Evolutionary conservation across 2,797 vertebrate genomes (phyloP), one percentile per base, ranked within the genome.

Genomic region (Echiichthys vipera): DNA sequence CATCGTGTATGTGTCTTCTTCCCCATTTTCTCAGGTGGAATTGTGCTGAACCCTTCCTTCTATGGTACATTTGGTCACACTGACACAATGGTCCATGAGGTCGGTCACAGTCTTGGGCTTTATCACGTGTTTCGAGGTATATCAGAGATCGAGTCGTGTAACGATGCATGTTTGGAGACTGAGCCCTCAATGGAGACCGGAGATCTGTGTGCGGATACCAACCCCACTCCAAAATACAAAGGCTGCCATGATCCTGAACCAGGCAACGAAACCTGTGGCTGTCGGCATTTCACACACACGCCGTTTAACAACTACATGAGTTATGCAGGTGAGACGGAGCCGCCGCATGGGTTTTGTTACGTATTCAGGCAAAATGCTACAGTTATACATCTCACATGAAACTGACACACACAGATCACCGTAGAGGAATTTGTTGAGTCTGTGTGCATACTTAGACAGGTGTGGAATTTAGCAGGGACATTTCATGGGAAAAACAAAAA

Each of bases 301-400:
- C 98, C 98, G 0, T 99, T 95, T 93, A 97, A 96, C 90, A 99
- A 99, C 92, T 99, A 98, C 93, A 99, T 99, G 98, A 99, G 98
- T 89, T 99, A 99, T 0, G 95, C 98, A 95, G 98, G 98, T 99
- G 93, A 87, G 83, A 54, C 2, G 8, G 45, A 59, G 22, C 29
- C 15, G 66, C 24, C 20, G 9, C 18, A 25, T 51, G 34, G 50
- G 36, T 51, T 82, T 70, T 54, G 30, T 27, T 34, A 22, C 50
- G 69, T 51, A 67, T 36, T 49, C 51, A 18, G 17, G 30, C n/a
- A 30, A 57, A 54, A 78, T 3, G 34, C 46, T 67, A 37, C 65
- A 63, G 54, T 62, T 61, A 34, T 13, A 49, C 42, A 34, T 30
- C 30, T 73, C 58, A 32, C 50, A 22, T 64, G 49, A 56, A 56